Conservation (phyloP, 2,888 invertebrate species). For the Amaurobius ferox region DNA sequence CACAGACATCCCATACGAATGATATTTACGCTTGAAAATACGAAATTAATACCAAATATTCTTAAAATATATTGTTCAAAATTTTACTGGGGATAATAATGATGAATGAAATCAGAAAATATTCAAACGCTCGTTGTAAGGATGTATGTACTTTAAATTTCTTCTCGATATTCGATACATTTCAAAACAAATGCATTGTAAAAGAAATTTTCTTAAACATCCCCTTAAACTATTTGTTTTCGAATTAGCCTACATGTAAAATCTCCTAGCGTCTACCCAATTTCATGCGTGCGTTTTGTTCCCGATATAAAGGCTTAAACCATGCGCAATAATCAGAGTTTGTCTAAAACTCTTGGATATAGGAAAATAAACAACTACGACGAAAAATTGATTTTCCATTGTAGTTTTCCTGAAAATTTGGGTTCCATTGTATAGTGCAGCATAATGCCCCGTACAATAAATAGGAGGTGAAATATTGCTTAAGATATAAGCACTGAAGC, state of each 20-base stretch:
- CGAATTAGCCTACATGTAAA: not conserved
- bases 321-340: not conserved
- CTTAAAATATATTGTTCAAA: too few relatives aligned
- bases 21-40: too few relatives aligned
- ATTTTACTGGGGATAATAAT: too few relatives aligned
- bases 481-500: too few relatives aligned
- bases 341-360: not conserved
- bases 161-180: too few relatives aligned
- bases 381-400: not conserved
- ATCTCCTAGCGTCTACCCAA: not conserved
- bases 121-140: too few relatives aligned
- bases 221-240: not conserved
- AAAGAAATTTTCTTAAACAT: not conserved
- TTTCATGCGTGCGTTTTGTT: not conserved
- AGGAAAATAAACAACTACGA: not conserved
- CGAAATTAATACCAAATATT: too few relatives aligned
- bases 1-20: too few relatives aligned
- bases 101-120: too few relatives aligned
- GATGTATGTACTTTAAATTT: too few relatives aligned
- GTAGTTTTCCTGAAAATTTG: not conserved
- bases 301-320: not conserved
- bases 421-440: not conserved
- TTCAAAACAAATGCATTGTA: too few relatives aligned
- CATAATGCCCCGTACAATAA: not conserved
- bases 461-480: too few relatives aligned